Base-by-base conservation (phyloP, 1,140 invertebrate genomes). In the Microplitis demolitor region DNA sequence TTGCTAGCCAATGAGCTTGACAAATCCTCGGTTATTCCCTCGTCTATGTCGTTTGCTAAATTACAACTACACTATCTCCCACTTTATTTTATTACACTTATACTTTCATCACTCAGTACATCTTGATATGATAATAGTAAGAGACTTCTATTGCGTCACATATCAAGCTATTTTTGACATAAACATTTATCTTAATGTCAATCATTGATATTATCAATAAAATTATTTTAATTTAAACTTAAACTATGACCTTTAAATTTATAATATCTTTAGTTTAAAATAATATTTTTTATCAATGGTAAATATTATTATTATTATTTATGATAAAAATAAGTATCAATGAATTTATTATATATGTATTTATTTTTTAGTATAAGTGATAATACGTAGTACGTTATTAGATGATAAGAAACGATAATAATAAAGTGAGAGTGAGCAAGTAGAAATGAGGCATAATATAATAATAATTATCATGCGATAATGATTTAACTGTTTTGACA, bases 21-120 rank as follows among this genome's bases (percentile, higher is more conserved):
- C 33, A 54, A 33, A 31, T 51, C 62, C 14, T 50, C 50, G 63
- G 70, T 66, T 64, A 66, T 72, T 72, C 70, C 70, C 70, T 63
- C 34, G 51, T 24, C 16, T 72, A 14, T 56, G 1, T 66, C n/a
- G 16, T 4, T 54, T 16, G 35, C 4, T 16, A 56, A 51, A 68
- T 56, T 14, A 54, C 5, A n/a, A 54, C 53, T 54, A 54, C 16
- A 13, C 53, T 54, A 5, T 14, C 16, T 45, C 39, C 39, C 39
- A 45, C 39, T 45, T 45, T 45, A 45, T 45, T 45, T 45, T 45
- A 11, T 45, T 45, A 45, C 39, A 45, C 39, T 45, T 11, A 45
- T 54, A 54, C n/a, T 54, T 54, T 16, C 53, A n/a, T 54, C n/a
- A 24, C 24, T 24, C 24, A 24, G 24, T 24, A 24, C 24, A 24